These are phyloP conservation scores for Hymenopus coronatus DNA, from an alignment of 2,888 invertebrate species.

Conservation along the genomic window DNA sequence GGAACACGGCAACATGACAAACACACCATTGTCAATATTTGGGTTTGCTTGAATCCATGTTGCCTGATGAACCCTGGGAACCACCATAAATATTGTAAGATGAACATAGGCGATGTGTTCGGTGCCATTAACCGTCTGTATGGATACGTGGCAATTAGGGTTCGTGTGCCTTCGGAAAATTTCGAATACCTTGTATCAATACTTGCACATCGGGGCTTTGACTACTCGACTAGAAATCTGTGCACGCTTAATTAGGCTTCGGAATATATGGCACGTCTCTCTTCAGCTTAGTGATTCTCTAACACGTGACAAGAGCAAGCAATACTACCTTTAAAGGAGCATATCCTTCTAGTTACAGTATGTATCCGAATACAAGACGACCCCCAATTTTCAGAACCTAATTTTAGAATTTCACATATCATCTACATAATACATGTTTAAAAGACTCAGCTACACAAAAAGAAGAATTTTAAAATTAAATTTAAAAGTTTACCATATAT, in stretches of 20 bases:
- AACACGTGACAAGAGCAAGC: not conserved
- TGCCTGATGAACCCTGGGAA: not conserved
- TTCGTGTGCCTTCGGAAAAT: not conserved
- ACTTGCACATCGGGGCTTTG: not conserved
- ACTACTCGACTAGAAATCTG: not conserved
- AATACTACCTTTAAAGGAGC: no score
- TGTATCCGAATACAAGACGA: no score
- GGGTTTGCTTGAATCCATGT: not conserved
- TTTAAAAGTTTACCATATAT: no score
- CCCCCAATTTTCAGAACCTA: no score
- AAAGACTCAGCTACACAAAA: no score
- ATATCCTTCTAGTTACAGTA: no score
- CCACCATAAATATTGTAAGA: not conserved
- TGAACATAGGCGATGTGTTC: not conserved
- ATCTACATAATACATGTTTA: no score
- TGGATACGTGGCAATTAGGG: not conserved
- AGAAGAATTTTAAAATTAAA: no score
- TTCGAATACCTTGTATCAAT: not conserved
- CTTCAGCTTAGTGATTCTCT: no score
- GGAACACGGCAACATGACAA: no score
- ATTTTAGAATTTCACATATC: no score
- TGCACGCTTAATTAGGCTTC: not conserved
- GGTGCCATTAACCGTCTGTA: no score
- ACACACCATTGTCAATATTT: not conserved
- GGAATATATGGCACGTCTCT: not conserved